phyloP scores from a whole-genome alignment of 2,888 invertebrate species.

The Cataglyphis livida region DNA sequence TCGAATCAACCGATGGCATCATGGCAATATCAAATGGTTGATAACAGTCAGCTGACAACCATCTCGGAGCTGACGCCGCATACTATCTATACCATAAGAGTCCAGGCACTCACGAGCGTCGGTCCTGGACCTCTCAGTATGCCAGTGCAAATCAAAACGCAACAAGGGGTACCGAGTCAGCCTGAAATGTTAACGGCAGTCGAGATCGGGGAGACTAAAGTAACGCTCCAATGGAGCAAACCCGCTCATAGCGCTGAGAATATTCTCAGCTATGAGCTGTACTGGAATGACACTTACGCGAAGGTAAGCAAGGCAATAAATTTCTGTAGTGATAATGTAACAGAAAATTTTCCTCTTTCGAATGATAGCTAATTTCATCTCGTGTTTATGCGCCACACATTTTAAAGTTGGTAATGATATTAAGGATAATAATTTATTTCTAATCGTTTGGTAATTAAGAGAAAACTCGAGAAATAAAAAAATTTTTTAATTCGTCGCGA shows the following conservation, averaged over 20 bases:
- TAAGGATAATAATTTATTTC: slow-evolving; percentile 17
- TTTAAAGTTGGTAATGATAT: background rate
- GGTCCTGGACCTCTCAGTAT: slow-evolving; percentile 98
- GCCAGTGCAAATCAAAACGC: slow-evolving; percentile 99
- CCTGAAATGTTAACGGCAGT: slow-evolving; percentile 95
- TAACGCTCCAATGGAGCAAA: slow-evolving; percentile 96
- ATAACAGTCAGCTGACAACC: slow-evolving; percentile 96
- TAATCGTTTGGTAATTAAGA: background rate
- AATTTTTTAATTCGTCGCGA: background rate
- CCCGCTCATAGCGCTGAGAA: slow-evolving; percentile 97
- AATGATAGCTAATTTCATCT: background rate
- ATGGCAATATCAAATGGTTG: slow-evolving; percentile 97
- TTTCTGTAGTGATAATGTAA: background rate
- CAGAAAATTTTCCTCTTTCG: background rate
- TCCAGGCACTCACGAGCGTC: slow-evolving; percentile 97
- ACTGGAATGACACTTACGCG: slow-evolving; percentile 98
- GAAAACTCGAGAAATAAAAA: background rate
- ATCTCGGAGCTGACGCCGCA: slow-evolving; percentile 96
- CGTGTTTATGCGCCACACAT: background rate
- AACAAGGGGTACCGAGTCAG: slow-evolving; percentile 99
- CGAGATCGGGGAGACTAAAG: slow-evolving; percentile 95
- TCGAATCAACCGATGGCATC: slow-evolving; percentile 94
- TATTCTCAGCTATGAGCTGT: slow-evolving; percentile 97
- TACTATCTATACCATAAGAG: slow-evolving; percentile 97
- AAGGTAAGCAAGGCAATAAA: slow-evolving; percentile 86